Evolutionary conservation across 2,797 vertebrate genomes (phyloP).

Genomic region (Pipistrellus kuhlii): DNA sequence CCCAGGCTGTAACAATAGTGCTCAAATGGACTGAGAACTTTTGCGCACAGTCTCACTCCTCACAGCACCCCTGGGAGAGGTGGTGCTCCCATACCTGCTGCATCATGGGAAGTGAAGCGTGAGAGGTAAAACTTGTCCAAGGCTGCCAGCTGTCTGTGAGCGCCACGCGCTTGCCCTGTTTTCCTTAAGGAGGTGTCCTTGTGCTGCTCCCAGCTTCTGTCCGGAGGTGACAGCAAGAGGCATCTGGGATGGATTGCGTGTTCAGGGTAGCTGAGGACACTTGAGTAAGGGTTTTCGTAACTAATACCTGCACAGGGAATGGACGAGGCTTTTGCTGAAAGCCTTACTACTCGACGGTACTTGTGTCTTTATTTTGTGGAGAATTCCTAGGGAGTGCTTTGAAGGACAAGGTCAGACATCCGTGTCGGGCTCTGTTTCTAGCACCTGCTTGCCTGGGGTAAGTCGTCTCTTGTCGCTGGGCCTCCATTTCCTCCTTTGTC

Average conservation of each 20-base stretch:
- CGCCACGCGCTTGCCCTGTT: not conserved
- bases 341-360: not conserved
- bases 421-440: not conserved
- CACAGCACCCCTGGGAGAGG: not conserved
- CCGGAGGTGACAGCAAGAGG: not conserved
- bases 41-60: not conserved
- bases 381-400: not conserved
- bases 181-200: not conserved
- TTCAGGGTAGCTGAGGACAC: not conserved
- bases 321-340: not conserved
- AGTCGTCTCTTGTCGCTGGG: not conserved
- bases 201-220: not conserved
- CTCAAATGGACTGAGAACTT: not conserved
- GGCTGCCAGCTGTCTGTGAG: not conserved
- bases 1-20: not conserved
- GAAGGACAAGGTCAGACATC: not conserved
- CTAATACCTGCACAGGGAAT: not conserved
- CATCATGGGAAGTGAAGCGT: not conserved
- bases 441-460: not conserved
- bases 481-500: not conserved
- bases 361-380: not conserved
- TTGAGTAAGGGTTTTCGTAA: not conserved
- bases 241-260: not conserved
- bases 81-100: accelerated
- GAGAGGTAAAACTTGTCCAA: not conserved